Base-by-base conservation (phyloP, 2,113 vertebrate genomes). In the Periophthalmus modestus region DNA sequence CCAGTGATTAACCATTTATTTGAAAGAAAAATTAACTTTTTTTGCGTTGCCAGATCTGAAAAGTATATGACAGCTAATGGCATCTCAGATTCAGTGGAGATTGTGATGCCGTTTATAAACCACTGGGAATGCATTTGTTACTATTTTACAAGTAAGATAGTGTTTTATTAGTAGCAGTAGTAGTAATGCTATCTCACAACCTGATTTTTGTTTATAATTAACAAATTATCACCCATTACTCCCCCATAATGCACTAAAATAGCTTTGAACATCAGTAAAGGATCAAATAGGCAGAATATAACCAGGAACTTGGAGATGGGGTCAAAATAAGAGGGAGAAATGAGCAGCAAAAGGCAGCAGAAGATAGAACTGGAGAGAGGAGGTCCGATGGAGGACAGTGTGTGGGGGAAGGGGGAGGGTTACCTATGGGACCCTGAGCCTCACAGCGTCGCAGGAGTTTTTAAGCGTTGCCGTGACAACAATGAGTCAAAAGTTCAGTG, bases 391-490 rank as follows among this genome's bases (percentile, higher is more conserved):
- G 59, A 47, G 82, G 65, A 62, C 61, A 55, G 73, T 69, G 75
- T 39, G 33, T 43, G 52, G 73, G 83, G 84, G 85, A 10, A 43
- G 9, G 7, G 21, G 28, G 52, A 73, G 83, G 82, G 83, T 92
- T 92, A 92, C 90, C 92, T 93, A 93, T 69, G 86, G 85, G 79
- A 90, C 88, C 85, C 91, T 90, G 85, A 89, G 78, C 76, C 81
- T 90, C 87, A 83, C 83, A 74, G 74, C 87, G 83, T 79, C 70
- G 78, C 52, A 55, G 52, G 84, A 83, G 78, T 87, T 87, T 91
- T 85, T 84, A 77, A 82, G 80, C 73, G 77, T 71, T 7, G 86
- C 88, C 80, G 86, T 71, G 75, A 73, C 80, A 19, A 16, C 16
- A 54, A 55, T 10, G 52, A 55, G 19, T 55, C 52, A 55, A 55